Base-by-base conservation (phyloP, 2,797 vertebrate genomes). In the Halcyon smyrnensis region DNA sequence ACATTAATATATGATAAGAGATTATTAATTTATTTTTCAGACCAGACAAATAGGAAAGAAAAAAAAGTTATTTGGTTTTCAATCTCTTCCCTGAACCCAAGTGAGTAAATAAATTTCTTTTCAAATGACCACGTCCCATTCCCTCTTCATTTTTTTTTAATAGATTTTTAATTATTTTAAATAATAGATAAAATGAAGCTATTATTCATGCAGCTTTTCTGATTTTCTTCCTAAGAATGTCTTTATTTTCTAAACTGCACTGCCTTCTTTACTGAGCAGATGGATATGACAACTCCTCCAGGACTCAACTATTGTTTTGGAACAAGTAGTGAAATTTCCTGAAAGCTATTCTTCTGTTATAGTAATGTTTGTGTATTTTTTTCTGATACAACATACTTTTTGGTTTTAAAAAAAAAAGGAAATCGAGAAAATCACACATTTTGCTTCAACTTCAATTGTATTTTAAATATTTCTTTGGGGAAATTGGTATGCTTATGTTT, bases 211-310 rank as follows among this genome's bases (percentile, higher is more conserved):
- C 1, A 65, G 1, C 11, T 73, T 74, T 77, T 39, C 2, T 20
- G 1, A 27, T 75, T 88, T 43, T 62, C 21, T 25, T 9, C 2
- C 4, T 43, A 32, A 32, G 30, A 39, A 34, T 79, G 2, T 19
- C 17, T 78, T 56, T 2, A 24, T 88, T 63, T 79, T 88, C 30
- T 56, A 63, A 3, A 21, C 6, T 53, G 27, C 2, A 13, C 27
- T 80, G 23, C 1, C 7, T 82, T 7, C 77, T 78, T 62, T 64
- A 27, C 12, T 41, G 60, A 83, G 11, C 3, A 56, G 25, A 11
- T 64, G 11, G 12, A n/a, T 56, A 76, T 28, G 20, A 73, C 7
- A 51, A 7, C 4, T 76, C 4, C 9, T 10, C 15, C 0, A 0
- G 12, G 25, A 17, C 50, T 79, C 36, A 68, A 2, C 6, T 84